Conservation (phyloP, 2,797 vertebrate genomes). For the Paratrypauchen microcephalus region DNA sequence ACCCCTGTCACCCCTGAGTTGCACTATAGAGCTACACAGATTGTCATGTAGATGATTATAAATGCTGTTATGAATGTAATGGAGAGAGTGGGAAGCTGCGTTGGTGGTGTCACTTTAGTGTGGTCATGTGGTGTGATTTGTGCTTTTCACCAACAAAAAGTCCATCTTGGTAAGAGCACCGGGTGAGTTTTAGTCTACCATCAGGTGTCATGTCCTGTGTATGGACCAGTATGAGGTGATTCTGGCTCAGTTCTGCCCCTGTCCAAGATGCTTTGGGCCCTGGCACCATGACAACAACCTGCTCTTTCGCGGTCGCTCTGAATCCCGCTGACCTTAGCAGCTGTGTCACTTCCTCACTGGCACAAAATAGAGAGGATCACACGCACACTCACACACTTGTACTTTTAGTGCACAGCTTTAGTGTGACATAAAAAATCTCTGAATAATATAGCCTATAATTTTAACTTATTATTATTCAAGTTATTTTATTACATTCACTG, state of each 20-base stretch:
- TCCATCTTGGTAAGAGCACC: constrained; percentile 16
- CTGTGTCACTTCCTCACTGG: constrained; percentile 79
- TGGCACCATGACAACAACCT: constrained; percentile 70
- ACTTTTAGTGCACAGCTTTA: constrained; percentile 26
- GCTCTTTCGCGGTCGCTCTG: constrained; percentile 52
- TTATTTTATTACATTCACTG: neutral
- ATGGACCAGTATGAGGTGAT: constrained; percentile 41
- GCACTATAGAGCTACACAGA: constrained; percentile 66
- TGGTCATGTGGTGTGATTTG: constrained; percentile 61
- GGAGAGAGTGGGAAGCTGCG: constrained; percentile 45
- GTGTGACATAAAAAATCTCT: constrained; percentile 7
- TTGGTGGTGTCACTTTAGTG: constrained; percentile 36
- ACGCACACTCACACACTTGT: constrained; percentile 31
- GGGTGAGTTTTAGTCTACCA: constrained; percentile 39
- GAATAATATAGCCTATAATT: neutral
- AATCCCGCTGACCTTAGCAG: constrained; percentile 79
- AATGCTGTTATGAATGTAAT: constrained; percentile 70
- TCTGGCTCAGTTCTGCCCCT: constrained; percentile 36
- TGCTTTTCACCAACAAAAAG: constrained; percentile 55
- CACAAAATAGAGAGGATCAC: constrained; percentile 66
- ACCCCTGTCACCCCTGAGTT: constrained; percentile 67
- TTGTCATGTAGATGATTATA: constrained; percentile 80
- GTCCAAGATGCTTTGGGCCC: constrained; percentile 44
- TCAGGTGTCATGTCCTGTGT: constrained; percentile 55
- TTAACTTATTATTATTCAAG: neutral